These are phyloP conservation scores for Apamea sordens DNA, from an alignment of 2,888 invertebrate genomes.

Conservation along the genomic window DNA sequence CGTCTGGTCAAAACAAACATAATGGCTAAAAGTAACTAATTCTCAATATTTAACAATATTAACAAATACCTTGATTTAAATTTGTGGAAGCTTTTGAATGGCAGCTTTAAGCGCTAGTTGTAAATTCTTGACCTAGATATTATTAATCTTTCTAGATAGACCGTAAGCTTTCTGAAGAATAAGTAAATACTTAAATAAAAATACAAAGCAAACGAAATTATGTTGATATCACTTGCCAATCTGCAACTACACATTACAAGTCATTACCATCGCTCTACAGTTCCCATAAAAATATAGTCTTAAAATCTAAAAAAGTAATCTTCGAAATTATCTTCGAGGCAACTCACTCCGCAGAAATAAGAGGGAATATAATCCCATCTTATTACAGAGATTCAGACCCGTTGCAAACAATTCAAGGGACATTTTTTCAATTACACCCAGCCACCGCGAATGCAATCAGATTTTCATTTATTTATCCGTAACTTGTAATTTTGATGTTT, in stretches of 20 bases:
- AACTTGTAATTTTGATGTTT: constrained; percentile 76
- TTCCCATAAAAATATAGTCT: constrained; percentile 48
- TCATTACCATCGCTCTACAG: constrained; percentile 43
- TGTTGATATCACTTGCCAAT: constrained; percentile 36
- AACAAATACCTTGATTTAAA: not conserved
- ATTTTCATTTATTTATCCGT: constrained; percentile 80
- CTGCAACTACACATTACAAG: constrained; percentile 31
- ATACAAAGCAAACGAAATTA: not conserved
- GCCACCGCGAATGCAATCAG: constrained; percentile 83
- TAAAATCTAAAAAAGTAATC: constrained; percentile 61
- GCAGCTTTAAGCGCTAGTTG: not conserved
- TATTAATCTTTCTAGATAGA: not conserved
- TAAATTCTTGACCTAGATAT: not conserved
- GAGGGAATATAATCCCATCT: constrained; percentile 78
- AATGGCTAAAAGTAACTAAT: not conserved
- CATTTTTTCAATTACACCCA: constrained; percentile 87
- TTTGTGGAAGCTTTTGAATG: not conserved
- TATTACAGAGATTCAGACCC: constrained; percentile 75
- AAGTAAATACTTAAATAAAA: not conserved
- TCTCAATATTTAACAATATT: not conserved
- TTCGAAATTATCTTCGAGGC: constrained; percentile 60
- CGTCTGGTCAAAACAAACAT: not conserved
- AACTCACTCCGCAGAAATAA: constrained; percentile 61
- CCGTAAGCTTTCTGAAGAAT: not conserved
- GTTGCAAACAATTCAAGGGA: constrained; percentile 83